Evolutionary conservation across 2,113 vertebrate genomes (phyloP), one percentile per base, ranked within the genome.

Genomic region (Peromyscus maniculatus): DNA sequence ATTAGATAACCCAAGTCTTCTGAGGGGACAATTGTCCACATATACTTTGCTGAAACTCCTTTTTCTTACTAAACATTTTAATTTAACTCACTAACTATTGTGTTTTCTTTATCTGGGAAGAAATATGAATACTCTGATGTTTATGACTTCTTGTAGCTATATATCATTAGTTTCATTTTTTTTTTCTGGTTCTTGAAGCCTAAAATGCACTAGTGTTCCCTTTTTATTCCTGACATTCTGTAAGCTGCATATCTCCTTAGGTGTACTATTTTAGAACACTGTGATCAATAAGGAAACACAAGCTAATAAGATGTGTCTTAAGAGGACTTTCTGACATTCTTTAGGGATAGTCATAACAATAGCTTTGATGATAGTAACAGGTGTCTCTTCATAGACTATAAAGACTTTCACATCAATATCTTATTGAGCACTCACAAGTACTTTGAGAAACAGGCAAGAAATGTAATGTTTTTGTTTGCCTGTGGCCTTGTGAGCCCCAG

Each of bases 361-460:
- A 78, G 49, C 28, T 75, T 22, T 43, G 49, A n/a, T 43, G 7
- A 43, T 19, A 64, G 57, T 26, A 13, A 59, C 88, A 33, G 87
- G 10, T 62, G 49, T 83, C 24, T 78, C 10, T 55, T 90, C 67
- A 62, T 16, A 93, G 46, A 36, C 72, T 90, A 79, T 17, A 87
- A 90, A 83, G 36, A 49, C 8, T 92, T 97, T 91, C 26, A 59
- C 15, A 55, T 64, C 67, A 79, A 55, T 87, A 87, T 95, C 84
- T 94, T 84, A 91, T 43, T 83, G 78, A 83, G 43, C 77, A 2
- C 31, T n/a, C 46, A 77, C 22, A 91, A 75, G 24, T 69, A 33
- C 19, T 66, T 36, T 74, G 2, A 15, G 43, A 79, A 15, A 39
- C 24, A 87, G 21, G 26, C 3, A 94, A 89, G 39, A 28, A 39